These are phyloP conservation scores for Gastrophryne carolinensis DNA, from an alignment of 2,797 vertebrate genomes.

Conservation along the genomic window DNA sequence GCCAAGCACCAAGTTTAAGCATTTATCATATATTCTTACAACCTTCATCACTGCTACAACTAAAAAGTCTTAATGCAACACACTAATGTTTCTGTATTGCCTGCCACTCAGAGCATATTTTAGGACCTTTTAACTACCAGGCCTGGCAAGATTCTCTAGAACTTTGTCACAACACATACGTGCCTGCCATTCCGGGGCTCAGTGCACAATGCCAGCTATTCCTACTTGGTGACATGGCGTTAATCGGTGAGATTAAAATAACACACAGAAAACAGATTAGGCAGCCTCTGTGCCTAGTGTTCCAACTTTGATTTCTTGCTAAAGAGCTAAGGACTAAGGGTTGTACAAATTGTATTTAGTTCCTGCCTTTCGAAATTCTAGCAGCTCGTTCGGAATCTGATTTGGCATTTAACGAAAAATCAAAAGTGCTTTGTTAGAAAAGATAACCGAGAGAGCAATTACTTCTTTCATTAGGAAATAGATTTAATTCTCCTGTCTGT, in stretches of 20 bases:
- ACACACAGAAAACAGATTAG: constrained; percentile 44
- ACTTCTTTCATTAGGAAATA: constrained; percentile 44
- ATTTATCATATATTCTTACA: too few species aligned
- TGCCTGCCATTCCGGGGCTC: neutral
- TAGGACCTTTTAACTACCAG: neutral
- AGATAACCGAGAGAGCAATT: constrained; percentile 29
- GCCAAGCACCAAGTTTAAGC: too few species aligned
- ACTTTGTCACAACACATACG: neutral
- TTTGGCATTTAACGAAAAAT: constrained; percentile 37
- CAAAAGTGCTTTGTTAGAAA: constrained; percentile 35
- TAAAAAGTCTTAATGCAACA: neutral
- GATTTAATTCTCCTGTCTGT: constrained; percentile 34
- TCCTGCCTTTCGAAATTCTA: constrained; percentile 38
- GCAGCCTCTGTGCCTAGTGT: neutral
- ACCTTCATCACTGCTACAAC: too few species aligned
- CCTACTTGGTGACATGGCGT: neutral
- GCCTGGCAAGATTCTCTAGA: neutral
- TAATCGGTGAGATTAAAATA: constrained; percentile 38
- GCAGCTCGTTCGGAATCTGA: neutral
- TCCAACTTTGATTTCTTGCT: constrained; percentile 18
- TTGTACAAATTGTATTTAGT: constrained; percentile 45
- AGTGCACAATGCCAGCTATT: neutral
- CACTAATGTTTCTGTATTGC: neutral
- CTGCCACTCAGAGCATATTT: neutral
- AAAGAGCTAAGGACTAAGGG: constrained; percentile 7